These are phyloP conservation scores for Psettodes erumei DNA, from an alignment of 2,113 vertebrate species.

Conservation along the genomic window DNA sequence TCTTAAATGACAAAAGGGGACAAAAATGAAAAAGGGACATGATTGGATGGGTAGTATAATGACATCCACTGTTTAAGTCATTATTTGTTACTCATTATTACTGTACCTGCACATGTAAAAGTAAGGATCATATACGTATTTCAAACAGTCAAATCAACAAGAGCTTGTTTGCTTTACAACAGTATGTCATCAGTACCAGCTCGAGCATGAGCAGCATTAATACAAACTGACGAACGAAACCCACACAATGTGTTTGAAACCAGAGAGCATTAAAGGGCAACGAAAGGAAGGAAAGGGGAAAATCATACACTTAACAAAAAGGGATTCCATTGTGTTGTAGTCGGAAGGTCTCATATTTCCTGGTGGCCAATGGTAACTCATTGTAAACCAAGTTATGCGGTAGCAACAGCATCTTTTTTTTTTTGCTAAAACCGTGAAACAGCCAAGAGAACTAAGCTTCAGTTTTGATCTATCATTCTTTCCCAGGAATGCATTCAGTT, in stretches of 20 bases:
- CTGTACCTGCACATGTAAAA: not conserved
- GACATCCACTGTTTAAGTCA: too few species aligned
- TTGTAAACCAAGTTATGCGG: conserved; percentile 3
- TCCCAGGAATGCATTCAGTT: not conserved
- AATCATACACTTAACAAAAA: not conserved
- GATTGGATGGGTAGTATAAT: too few species aligned
- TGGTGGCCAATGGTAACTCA: not conserved
- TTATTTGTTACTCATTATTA: too few species aligned
- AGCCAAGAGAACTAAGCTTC: not conserved
- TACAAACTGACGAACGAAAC: not conserved
- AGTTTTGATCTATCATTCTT: not conserved
- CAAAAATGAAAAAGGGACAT: too few species aligned
- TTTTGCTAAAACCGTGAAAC: not conserved
- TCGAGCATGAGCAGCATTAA: not conserved
- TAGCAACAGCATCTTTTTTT: not conserved
- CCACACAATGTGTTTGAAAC: conserved; percentile 11
- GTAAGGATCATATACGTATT: not conserved
- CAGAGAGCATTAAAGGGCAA: not conserved
- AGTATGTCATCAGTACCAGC: not conserved
- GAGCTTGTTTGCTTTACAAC: not conserved
- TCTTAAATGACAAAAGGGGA: too few species aligned
- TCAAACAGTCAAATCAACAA: not conserved
- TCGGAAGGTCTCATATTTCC: conserved; percentile 10
- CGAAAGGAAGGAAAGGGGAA: not conserved
- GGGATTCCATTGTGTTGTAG: not conserved